Base-by-base conservation (phyloP, 2,113 vertebrate species). In the Pungitius pungitius region DNA sequence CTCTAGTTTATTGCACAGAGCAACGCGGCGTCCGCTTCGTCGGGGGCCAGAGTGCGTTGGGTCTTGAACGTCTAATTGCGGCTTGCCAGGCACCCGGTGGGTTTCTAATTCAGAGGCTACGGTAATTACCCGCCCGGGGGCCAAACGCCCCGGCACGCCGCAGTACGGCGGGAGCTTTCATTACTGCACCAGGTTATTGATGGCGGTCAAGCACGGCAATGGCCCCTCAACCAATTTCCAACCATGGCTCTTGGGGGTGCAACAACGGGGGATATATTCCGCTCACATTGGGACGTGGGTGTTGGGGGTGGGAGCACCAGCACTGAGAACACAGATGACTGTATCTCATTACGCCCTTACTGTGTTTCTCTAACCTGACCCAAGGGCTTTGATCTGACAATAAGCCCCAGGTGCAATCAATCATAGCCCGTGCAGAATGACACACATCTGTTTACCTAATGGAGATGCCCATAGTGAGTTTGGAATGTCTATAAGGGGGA, bases 71-170 rank as follows among this genome's bases (percentile, higher is more conserved):
- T 73, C 17, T 72, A 78, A 73, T 62, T 43, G 27, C 75, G 42
- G 27, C 61, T 69, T 59, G 6, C 26, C 24, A 75, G 63, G 60
- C 55, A 62, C 67, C 68, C 69, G 69, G 51, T 73, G 22, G 42
- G 66, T 57, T 88, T 84, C 78, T 79, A 81, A 87, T 85, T 78
- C 67, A 79, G 63, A 75, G 63, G 57, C 62, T 24, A 1, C 33
- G 2, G 40, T 86, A 88, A 90, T 90, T 72, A 80, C 78, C 77
- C 63, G 76, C 86, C 83, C 70, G 66, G 80, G 81, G 82, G 82
- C 71, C 70, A 83, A 83, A 86, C 20, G 59, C 67, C 73, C 77
- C 35, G 69, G 77, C 8, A 0, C 39, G 67, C 61, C 40, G 49
- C 45, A 37, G 66, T 39, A 74, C 75, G 79, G 45, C 4, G 39